Percentiles rank a stretch among this genome's conserved stretches.
Evolutionary conservation across 1,140 invertebrate genomes (phyloP).

Genomic region (Rhopalosiphum maidis): DNA sequence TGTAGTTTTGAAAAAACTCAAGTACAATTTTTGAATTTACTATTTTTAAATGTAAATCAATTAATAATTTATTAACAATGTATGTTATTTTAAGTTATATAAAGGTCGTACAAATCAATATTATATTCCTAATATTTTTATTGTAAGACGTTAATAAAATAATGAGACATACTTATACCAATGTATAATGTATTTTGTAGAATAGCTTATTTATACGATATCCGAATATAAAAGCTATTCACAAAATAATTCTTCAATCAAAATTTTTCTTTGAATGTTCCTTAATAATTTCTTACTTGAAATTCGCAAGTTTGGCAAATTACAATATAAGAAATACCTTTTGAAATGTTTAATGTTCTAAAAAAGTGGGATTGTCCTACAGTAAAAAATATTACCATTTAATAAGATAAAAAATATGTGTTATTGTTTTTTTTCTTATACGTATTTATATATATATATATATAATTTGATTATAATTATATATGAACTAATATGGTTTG

Average conservation of each 20-base stretch:
- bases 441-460: not conserved
- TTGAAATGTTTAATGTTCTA: slow-evolving; percentile 27
- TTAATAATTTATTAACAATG: slow-evolving; percentile 52
- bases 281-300: slow-evolving; percentile 54
- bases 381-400: slow-evolving; percentile 47
- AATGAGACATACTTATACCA: not conserved
- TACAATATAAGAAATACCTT: slow-evolving; percentile 47
- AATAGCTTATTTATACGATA: not conserved
- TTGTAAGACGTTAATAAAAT: slow-evolving; percentile 16
- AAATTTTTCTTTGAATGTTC: slow-evolving; percentile 43
- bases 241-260: slow-evolving; percentile 12
- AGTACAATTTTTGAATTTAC: not conserved
- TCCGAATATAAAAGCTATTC: not conserved
- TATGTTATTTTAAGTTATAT: slow-evolving; percentile 36
- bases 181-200: not conserved
- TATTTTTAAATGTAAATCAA: slow-evolving; percentile 34
- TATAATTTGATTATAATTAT: slow-evolving; percentile 9
- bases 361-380: slow-evolving; percentile 22
- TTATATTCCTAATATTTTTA: slow-evolving; percentile 52
- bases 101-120: slow-evolving; percentile 53
- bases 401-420: slow-evolving; percentile 23
- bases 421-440: slow-evolving; percentile 38
- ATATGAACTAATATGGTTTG: slow-evolving; percentile 34
- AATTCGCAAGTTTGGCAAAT: slow-evolving; percentile 47
- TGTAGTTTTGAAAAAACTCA: not conserved